phyloP scores from a whole-genome alignment of 2,797 vertebrate genomes.

The Limosa lapponica region DNA sequence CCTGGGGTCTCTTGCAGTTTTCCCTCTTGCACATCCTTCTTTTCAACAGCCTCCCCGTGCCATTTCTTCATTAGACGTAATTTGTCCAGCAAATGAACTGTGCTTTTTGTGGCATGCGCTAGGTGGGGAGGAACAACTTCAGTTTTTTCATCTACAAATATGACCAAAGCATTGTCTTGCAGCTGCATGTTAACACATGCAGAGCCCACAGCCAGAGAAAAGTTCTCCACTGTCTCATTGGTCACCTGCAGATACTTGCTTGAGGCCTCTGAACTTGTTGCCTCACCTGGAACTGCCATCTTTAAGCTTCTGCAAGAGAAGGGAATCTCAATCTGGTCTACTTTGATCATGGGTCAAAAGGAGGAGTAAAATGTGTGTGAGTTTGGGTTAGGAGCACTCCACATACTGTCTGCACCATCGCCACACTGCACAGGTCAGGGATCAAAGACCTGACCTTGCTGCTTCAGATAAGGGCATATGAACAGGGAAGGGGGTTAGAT shows the following conservation, averaged over 20 bases:
- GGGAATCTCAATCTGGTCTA: rapidly evolving
- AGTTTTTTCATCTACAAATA: neutral
- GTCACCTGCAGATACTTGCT: neutral
- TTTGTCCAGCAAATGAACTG: neutral
- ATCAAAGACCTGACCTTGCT: neutral
- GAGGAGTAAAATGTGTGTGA: rapidly evolving
- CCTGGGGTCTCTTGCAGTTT: rapidly evolving
- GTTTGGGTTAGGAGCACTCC: neutral
- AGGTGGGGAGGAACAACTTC: neutral
- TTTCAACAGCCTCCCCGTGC: neutral
- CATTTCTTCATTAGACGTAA: neutral
- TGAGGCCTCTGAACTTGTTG: neutral
- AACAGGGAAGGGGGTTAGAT: neutral
- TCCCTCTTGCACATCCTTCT: neutral
- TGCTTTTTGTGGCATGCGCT: neutral
- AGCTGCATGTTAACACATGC: rapidly evolving
- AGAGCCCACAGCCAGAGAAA: neutral
- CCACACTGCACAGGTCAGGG: neutral
- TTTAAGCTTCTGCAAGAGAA: neutral
- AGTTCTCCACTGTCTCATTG: neutral
- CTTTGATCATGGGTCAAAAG: neutral
- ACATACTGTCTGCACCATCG: rapidly evolving
- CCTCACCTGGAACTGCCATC: neutral
- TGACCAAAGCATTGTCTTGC: rapidly evolving
- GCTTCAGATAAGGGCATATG: neutral